phyloP scores from a whole-genome alignment of 2,888 invertebrate genomes.

The Bhutanitis thaidina region DNA sequence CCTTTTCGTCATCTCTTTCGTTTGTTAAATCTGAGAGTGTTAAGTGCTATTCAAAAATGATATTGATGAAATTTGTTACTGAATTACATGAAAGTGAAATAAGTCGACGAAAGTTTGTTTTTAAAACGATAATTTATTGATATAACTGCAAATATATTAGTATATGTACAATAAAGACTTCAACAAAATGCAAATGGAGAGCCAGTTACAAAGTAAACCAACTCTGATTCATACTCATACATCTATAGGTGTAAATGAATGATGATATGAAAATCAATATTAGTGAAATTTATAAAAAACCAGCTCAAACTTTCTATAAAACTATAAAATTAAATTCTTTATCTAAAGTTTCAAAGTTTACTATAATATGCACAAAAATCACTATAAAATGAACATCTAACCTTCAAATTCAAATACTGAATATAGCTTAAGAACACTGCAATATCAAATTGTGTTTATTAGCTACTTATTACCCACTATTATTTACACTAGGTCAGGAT shows the following conservation, averaged over 20 bases:
- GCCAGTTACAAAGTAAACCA: conserved; percentile 44
- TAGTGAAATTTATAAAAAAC: conserved; percentile 25
- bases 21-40: too few relatives aligned
- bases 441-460: conserved; percentile 58
- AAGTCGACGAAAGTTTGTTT: conserved; percentile 38
- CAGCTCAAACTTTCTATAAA: conserved; percentile 23
- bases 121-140: conserved; percentile 78
- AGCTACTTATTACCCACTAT: conserved; percentile 47
- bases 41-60: too few relatives aligned
- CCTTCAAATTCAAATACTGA: conserved; percentile 69
- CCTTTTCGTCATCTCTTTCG: too few relatives aligned
- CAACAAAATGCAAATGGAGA: conserved; percentile 73
- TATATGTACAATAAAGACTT: conserved; percentile 74
- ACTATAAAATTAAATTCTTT: conserved; percentile 27
- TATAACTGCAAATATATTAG: conserved; percentile 78
- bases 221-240: conserved; percentile 35
- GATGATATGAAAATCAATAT: conserved; percentile 26
- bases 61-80: too few relatives aligned
- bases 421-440: conserved; percentile 58
- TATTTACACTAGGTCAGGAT: conserved; percentile 73
- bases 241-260: conserved; percentile 32
- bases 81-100: too few relatives aligned
- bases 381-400: conserved; percentile 55
- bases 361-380: conserved; percentile 59
- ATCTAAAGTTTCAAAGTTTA: conserved; percentile 39